Evolutionary conservation across 2,113 vertebrate genomes (phyloP).

Genomic region (Isichthys henryi): DNA sequence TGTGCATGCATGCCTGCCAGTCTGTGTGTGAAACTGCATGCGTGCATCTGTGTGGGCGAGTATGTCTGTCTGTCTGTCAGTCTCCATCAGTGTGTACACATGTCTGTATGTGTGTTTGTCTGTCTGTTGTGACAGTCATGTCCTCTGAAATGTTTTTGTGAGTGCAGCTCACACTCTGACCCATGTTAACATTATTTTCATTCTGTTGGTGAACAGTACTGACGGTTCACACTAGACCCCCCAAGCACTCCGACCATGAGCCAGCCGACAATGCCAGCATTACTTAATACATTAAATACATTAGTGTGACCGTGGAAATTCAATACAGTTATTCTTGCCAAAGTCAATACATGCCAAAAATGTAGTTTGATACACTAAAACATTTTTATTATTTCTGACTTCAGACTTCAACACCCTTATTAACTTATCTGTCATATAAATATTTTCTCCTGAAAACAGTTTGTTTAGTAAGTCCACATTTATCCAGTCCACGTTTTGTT

Average conservation of each 20-base stretch:
- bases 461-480: not conserved
- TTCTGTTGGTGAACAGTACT: not conserved
- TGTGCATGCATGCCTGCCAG: not conserved
- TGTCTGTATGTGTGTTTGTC: not conserved
- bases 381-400: not conserved
- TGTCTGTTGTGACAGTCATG: not conserved
- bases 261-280: not conserved
- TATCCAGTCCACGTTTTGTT: not conserved
- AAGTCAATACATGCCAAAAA: not conserved
- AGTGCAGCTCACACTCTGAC: not conserved
- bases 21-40: not conserved
- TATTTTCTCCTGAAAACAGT: not conserved
- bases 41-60: not conserved
- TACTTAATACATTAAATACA: not conserved
- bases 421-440: not conserved
- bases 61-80: not conserved
- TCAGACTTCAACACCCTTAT: not conserved
- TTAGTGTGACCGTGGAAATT: not conserved
- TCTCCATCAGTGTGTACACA: not conserved
- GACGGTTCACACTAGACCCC: not conserved
- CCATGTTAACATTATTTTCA: not conserved
- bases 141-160: not conserved
- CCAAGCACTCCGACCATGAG: not conserved
- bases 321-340: not conserved
- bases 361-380: not conserved